Base-by-base conservation (phyloP, 2,888 invertebrate genomes). In the Cheilosia grossa region DNA sequence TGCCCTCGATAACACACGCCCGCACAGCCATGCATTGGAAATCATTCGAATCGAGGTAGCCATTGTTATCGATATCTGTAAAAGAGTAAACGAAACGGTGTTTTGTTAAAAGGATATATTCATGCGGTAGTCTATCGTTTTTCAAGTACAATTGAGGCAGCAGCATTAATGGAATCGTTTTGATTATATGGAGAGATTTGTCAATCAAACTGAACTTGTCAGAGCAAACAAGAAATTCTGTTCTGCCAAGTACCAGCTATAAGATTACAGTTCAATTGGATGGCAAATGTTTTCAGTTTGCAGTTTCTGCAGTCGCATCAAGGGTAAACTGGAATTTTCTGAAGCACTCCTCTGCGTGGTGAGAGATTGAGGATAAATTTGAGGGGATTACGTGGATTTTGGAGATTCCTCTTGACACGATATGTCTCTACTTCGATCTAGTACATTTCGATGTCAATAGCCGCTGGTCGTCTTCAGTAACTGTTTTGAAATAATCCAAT, bases 31-130 rank as follows among this genome's bases (percentile, higher is more conserved):
- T 94, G 91, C 97, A 97, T 82, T 96, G 95, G 91, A 97, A 97
- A 92, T 97, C 97, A 89, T 95, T 95, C 87, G 96, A 94, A 90
- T 97, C 97, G 89, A 97, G 91, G 91, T 94, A 96, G 19, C 97
- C 97, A 91, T 97, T 97, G 93, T 95, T 96, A 92, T 97, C 97
- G 89, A 96, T 95, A 93, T 97, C 97, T 97, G 92, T 19, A 91
- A 91, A 88, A 87, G 82, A 63, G 74, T 47, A 64, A 40, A 51
- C 21, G 6, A 67, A 37, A 59, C 53, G 24, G 42, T 44, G 4
- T 37, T 56, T 56, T 30, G 64, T 64, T 33, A 24, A 21, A 69
- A 40, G 37, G 58, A 49, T 66, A 47, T 17, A 47, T 42, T 66
- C 13, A 2, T 27, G 30, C 33, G 13, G 15, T 4, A 24, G n/a